Conservation (phyloP, 1,140 invertebrate species). For the Bactericera cockerelli region DNA sequence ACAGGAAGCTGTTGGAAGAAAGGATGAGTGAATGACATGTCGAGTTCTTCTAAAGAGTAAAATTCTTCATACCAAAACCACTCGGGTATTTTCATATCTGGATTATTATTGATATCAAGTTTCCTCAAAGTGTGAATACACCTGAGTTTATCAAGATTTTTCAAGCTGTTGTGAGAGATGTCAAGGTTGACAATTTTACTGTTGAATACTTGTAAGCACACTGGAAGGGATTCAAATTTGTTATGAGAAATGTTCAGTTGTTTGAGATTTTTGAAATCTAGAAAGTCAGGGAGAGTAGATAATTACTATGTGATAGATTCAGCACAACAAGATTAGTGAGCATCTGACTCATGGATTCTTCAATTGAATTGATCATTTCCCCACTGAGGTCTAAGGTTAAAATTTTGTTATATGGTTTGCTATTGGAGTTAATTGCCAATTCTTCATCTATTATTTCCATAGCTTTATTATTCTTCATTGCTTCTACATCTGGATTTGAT, state of each 20-base stretch:
- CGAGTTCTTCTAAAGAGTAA: not conserved
- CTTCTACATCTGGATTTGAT: too few relatives aligned
- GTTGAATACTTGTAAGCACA: not conserved
- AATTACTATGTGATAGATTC: not conserved
- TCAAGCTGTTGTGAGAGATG: not conserved
- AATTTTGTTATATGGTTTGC: not conserved
- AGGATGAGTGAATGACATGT: not conserved
- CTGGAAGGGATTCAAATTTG: not conserved
- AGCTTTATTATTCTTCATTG: too few relatives aligned
- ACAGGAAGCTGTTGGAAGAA: not conserved
- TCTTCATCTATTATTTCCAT: too few relatives aligned
- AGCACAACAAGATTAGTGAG: not conserved
- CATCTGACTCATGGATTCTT: not conserved
- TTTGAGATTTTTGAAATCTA: not conserved
- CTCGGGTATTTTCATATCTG: not conserved
- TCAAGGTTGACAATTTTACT: not conserved
- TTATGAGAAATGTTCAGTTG: not conserved
- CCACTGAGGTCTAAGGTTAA: not conserved
- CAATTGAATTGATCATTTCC: not conserved
- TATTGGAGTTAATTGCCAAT: too few relatives aligned
- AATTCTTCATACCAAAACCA: not conserved
- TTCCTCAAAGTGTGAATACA: not conserved
- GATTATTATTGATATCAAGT: not conserved
- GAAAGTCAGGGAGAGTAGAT: not conserved
- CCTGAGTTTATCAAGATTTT: not conserved